Base-by-base conservation (phyloP, 2,888 invertebrate species). In the Volucella inflata region DNA sequence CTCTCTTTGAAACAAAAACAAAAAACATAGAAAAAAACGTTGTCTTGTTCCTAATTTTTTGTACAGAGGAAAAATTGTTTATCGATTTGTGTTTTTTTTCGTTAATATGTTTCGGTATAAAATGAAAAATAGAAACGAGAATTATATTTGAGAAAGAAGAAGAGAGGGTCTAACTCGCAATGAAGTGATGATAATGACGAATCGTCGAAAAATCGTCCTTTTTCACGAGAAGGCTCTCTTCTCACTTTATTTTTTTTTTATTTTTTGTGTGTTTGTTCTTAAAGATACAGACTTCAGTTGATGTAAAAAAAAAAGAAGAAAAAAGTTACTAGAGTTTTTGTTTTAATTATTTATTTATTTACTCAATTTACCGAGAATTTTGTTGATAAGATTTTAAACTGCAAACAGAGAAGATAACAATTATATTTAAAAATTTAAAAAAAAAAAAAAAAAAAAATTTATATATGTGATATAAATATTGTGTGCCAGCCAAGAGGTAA, bases 401-500 rank as follows among this genome's bases (percentile, higher is more conserved):
- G 30, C 30, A 30, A 30, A 30, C 30, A 44, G 44, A 44, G 11
- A 12, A n/a, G 11, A 44, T 12, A 10, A 59, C 30, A 11, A 59
- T 38, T 16, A 10, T 16, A 40, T 59, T 36, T 40, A 59, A 11
- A 59, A 30, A 30, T 6, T 6, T 6, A 51, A 53, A 68, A 36
- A 57, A 71, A 53, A 44, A 71, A 78, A 2, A 21, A 2, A 21
- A 21, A 30, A 30, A 30, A 30, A 6, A 30, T 30, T 30, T 30
- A 30, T 30, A 30, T 30, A 6, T 30, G 30, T 30, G 30, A 30
- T 30, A 30, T 30, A 30, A 30, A 30, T 30, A 30, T 74, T 79
- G 83, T 83, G 79, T 83, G 79, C 79, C 72, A 72, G 55, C 79
- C 74, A 53, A 79, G 70, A 40, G 68, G 65, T 51, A 55, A 42